Conservation (phyloP, 2,888 invertebrate species). For the Cyrtodaria siliqua region DNA sequence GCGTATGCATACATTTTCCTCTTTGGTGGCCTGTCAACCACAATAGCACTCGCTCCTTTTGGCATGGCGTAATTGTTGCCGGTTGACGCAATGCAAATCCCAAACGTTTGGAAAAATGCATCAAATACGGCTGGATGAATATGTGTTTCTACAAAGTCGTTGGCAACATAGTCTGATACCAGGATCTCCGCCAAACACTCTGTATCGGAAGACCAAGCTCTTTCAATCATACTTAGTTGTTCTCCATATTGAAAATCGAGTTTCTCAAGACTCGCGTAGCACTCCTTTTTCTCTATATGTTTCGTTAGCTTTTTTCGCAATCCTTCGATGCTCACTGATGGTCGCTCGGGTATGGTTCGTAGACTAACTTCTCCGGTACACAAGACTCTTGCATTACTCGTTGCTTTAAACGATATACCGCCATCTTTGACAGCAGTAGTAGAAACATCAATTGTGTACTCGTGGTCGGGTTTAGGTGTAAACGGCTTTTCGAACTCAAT, state of each 20-base stretch:
- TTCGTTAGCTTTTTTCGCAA: neutral
- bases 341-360: neutral
- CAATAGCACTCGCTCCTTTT: constrained; percentile 40
- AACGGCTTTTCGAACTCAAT: constrained; percentile 11
- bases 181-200: neutral
- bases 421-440: neutral
- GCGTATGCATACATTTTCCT: constrained; percentile 58
- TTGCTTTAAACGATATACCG: neutral
- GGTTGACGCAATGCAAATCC: constrained; percentile 21
- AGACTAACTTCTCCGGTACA: neutral
- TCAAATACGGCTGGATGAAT: neutral
- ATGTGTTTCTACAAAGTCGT: neutral
- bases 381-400: neutral
- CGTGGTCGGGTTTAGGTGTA: neutral
- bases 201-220: neutral
- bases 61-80: constrained; percentile 42
- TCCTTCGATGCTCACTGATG: no score
- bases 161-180: neutral
- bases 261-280: neutral
- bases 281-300: neutral
- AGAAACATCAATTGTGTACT: neutral
- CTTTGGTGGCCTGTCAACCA: constrained; percentile 42
- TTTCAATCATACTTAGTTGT: constrained; percentile 7
- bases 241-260: constrained; percentile 11
- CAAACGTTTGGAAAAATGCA: constrained; percentile 31